Conservation (phyloP, 2,113 vertebrate genomes). For the Andinoacara biseriatus region DNA sequence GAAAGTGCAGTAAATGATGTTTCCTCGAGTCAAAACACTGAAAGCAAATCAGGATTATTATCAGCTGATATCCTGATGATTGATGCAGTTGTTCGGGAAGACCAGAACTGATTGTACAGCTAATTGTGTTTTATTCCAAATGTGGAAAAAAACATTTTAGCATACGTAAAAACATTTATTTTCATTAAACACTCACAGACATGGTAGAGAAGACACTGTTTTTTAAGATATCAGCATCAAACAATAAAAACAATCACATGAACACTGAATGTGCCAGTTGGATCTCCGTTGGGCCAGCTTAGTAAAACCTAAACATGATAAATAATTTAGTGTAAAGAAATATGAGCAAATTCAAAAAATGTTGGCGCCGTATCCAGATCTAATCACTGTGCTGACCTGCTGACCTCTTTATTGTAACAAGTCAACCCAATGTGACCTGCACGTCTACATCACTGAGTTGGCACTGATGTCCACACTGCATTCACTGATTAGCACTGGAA, state of each 20-base stretch:
- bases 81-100: background rate
- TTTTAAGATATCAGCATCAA: background rate
- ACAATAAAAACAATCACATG: background rate
- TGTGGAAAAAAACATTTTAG: background rate
- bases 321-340: background rate
- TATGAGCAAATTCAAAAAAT: background rate
- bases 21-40: background rate
- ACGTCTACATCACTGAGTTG: too few species aligned
- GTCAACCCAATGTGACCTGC: too few species aligned
- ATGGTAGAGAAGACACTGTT: background rate
- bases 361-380: background rate
- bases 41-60: background rate
- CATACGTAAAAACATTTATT: background rate
- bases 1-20: background rate
- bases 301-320: background rate
- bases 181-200: background rate
- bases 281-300: background rate
- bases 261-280: rapidly evolving
- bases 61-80: background rate
- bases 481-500: background rate
- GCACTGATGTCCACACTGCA: too few species aligned
- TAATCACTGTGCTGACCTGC: too few species aligned
- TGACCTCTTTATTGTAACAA: too few species aligned
- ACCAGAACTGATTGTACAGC: background rate
- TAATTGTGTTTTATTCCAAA: background rate